Base-by-base conservation (phyloP, 2,797 vertebrate species). In the Luscinia luscinia region DNA sequence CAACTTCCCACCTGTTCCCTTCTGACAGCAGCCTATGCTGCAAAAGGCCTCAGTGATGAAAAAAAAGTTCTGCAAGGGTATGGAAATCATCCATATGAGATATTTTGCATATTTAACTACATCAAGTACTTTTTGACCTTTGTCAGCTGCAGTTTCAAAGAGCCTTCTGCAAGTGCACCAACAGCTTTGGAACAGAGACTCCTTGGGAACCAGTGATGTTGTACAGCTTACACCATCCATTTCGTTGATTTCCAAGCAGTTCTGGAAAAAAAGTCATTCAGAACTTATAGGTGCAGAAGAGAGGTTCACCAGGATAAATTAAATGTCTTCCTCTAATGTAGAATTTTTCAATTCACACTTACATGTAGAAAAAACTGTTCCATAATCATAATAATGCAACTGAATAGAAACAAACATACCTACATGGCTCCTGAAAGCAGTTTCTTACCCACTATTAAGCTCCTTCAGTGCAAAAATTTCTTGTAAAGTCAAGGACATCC, bases 401-500 rank as follows among this genome's bases (percentile, higher is more conserved):
- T n/a, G 30, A 85, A 72, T 12, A 79, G 48, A 76, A 84, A 40
- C 12, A 52, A 86, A 79, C 0, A 0, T 15, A 55, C 11, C 20
- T 67, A 40, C 20, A 54, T 14, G 62, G 18, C 22, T 70, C 49
- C 52, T 58, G 30, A 82, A 86, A 70, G 34, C 38, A 84, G 40
- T 81, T 28, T 73, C 49, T 63, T 78, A 45, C 20, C 20, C 22
- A 36, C 12, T 70, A 38, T 20, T 34, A 66, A 73, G 28, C 61
- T 90, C 64, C 59, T 54, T n/a, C 21, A 76, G 27, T 26, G 26
- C 36, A 88, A 24, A 70, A 86, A 59, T 8, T 66, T 64, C 24
- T 81, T 63, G 16, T 61, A 43, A 84, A 94, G 24, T 81, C 68
- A 90, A 95, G 83, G 80, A 82, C 77, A 84, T 64, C 24, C 58